Conservation (phyloP, 37 sponge, comb jelly and placozoan species). For the Beroe ovata region DNA sequence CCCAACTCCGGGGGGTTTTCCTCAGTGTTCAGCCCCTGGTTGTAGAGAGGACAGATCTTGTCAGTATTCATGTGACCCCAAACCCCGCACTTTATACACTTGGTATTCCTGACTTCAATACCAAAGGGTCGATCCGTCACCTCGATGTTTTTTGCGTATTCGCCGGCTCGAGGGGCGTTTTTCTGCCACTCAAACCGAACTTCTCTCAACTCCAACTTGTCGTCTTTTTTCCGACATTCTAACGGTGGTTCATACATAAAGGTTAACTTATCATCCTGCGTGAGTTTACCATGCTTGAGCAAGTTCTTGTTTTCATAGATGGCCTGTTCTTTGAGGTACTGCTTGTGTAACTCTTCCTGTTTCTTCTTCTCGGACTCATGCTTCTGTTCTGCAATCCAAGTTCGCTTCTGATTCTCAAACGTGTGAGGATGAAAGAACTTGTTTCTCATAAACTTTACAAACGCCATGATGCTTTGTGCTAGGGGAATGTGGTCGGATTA, state of each 20-base stretch:
- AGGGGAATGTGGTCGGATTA: no score
- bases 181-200: constrained; percentile 93
- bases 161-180: constrained; percentile 69
- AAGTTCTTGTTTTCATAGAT: constrained; percentile 70
- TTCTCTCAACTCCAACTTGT: constrained; percentile 60
- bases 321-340: constrained; percentile 90
- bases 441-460: constrained; percentile 71
- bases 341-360: constrained; percentile 77
- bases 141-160: constrained; percentile 65
- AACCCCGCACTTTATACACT: constrained; percentile 91
- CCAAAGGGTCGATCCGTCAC: constrained; percentile 72
- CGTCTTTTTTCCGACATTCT: constrained; percentile 71
- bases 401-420: constrained; percentile 77
- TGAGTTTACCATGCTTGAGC: constrained; percentile 30
- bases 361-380: constrained; percentile 80
- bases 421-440: constrained; percentile 90
- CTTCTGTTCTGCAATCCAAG: constrained; percentile 84
- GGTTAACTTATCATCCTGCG: constrained; percentile 73
- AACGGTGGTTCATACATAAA: constrained; percentile 97
- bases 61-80: constrained; percentile 95
- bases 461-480: constrained; percentile 68
- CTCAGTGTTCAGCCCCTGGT: not conserved
- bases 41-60: constrained; percentile 70
- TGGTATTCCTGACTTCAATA: constrained; percentile 82
- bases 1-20: constrained; percentile 47